Conservation (phyloP, 2,797 vertebrate species). For the Poecilia wingei region DNA sequence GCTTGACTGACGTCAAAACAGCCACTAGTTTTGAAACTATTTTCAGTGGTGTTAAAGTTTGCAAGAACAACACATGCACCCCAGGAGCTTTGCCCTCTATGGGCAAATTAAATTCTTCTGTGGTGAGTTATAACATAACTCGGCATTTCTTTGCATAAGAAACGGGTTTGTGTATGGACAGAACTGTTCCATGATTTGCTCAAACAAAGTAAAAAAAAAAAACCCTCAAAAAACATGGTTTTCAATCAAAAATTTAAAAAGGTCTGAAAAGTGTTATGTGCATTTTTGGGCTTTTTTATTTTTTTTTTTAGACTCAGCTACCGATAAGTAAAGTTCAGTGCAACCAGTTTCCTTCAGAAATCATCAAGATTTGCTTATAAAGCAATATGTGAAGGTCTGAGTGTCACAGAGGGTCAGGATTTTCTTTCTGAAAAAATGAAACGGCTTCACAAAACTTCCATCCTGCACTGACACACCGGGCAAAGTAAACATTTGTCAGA, state of each 20-base stretch:
- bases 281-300: no score
- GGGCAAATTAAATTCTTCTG: conserved; percentile 92
- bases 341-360: not conserved
- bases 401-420: not conserved
- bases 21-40: conserved; percentile 73
- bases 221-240: not conserved
- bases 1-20: conserved; percentile 87
- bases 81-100: conserved; percentile 80
- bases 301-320: not conserved
- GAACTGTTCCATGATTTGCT: not conserved
- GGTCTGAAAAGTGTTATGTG: not conserved
- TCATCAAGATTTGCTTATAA: not conserved
- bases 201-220: not conserved
- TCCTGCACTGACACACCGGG: not conserved
- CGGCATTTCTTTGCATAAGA: not conserved
- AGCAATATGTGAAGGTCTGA: not conserved
- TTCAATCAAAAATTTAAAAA: not conserved
- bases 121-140: conserved; percentile 79
- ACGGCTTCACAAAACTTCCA: not conserved
- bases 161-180: not conserved
- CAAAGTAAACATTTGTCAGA: not conserved
- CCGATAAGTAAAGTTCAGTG: not conserved
- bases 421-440: no score
- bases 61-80: conserved; percentile 62
- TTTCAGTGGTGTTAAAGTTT: fast-evolving